Evolutionary conservation across 2,113 vertebrate genomes (phyloP).

Genomic region (Puffinus mauretanicus): DNA sequence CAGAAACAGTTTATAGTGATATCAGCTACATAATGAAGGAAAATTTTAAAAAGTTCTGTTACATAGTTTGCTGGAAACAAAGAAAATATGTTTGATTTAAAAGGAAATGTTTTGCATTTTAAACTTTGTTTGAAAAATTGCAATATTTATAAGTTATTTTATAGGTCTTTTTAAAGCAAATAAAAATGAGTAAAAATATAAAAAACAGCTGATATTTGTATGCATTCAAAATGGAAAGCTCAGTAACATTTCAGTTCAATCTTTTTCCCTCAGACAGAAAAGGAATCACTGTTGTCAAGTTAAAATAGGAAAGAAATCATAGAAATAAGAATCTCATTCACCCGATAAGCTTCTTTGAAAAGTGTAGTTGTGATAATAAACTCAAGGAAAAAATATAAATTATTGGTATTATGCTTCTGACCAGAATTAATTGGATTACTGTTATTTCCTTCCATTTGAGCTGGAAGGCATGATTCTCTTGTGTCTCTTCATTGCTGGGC

Average conservation of each 20-base stretch:
- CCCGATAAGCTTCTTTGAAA: neutral
- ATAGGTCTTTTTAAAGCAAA: neutral
- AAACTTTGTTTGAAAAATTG: neutral
- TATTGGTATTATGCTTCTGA: neutral
- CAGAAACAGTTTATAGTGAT: neutral
- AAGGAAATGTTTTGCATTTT: neutral
- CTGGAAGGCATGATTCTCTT: neutral
- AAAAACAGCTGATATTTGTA: fast-evolving
- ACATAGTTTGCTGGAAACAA: neutral
- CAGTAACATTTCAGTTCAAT: neutral
- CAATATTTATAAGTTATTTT: neutral
- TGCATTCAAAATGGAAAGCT: neutral
- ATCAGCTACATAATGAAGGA: neutral
- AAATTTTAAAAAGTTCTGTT: neutral
- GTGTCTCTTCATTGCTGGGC: neutral
- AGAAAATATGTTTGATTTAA: neutral
- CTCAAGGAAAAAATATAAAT: neutral
- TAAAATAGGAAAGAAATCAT: neutral
- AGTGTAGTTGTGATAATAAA: neutral
- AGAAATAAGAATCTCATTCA: neutral
- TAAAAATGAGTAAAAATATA: neutral
- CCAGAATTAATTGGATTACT: neutral
- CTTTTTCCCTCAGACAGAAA: neutral
- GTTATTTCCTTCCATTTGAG: neutral
- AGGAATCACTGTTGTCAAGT: neutral